Evolutionary conservation across 2,797 vertebrate species (phyloP).

Genomic region (Cichlasoma orientale): DNA sequence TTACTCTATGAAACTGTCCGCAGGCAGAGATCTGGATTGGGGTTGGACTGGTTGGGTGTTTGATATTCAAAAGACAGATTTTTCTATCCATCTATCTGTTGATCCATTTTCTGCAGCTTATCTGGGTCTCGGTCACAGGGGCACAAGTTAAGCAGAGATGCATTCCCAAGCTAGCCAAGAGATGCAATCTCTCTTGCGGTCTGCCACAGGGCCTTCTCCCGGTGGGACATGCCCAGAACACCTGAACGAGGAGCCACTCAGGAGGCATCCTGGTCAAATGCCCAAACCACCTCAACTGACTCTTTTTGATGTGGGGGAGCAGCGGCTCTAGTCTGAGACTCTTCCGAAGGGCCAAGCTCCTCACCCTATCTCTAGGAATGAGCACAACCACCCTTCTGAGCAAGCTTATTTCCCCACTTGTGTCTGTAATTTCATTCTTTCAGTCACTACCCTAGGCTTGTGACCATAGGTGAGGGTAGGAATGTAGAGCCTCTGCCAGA

Average conservation of each 20-base stretch:
- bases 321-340: background rate
- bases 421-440: no score
- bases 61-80: background rate
- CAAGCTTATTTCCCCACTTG: background rate
- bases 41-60: background rate
- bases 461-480: no score
- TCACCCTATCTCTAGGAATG: background rate
- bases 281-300: background rate
- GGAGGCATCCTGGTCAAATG: background rate
- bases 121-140: background rate
- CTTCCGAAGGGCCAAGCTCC: background rate
- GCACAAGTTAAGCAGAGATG: background rate
- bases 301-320: background rate
- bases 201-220: background rate
- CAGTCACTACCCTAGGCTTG: no score
- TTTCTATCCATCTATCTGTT: background rate
- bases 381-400: background rate
- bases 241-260: background rate
- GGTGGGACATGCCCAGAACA: no score
- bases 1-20: background rate
- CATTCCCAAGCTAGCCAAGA: background rate
- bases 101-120: background rate
- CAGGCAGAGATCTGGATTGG: background rate
- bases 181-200: background rate
- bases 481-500: no score